Evolutionary conservation across 2,797 vertebrate species (phyloP), one percentile per base, ranked within the genome.

Genomic region (Halcyon badia): DNA sequence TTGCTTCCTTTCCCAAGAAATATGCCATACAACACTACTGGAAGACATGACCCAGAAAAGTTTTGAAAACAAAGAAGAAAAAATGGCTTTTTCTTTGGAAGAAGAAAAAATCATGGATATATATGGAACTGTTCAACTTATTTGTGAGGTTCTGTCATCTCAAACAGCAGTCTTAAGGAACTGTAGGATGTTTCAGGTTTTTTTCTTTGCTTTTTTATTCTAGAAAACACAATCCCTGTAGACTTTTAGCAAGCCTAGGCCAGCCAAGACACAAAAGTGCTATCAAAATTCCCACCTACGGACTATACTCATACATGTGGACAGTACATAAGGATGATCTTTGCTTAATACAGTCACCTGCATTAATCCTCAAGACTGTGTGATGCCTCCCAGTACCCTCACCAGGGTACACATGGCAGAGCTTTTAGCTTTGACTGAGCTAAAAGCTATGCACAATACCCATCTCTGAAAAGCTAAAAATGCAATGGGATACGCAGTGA

Each of bases 381-480:
- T 31, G 42, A 78, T 18, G 30, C 28, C 69, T 86, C 31, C 48
- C 49, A 26, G 54, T 24, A 60, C 12, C 52, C 75, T 22, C 22
- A 57, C 24, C 35, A 71, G 5, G 2, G 6, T 17, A 70, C 25
- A 58, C 9, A 35, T 60, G 9, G 14, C 21, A 22, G 21, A 48
- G 46, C 46, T 48, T 48, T 48, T 48, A 48, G 46, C 35, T 48
- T 5, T 44, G 41, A 31, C 46, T 39, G 41, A 87, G 54, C n/a
- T 56, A 64, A 89, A 91, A 89, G 35, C 35, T 35, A 5, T 5
- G 22, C 10, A 61, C 46, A 44, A 37, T 6, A 15, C 0, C 0
- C 46, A 35, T 14, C 54, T 41, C 14, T 16, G 19, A 79, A 57
- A 87, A 84, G 33, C 52, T 5, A 84, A 71, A 25, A 64, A 37